Base-by-base conservation (phyloP, 2,113 vertebrate species). In the Neofelis nebulosa region DNA sequence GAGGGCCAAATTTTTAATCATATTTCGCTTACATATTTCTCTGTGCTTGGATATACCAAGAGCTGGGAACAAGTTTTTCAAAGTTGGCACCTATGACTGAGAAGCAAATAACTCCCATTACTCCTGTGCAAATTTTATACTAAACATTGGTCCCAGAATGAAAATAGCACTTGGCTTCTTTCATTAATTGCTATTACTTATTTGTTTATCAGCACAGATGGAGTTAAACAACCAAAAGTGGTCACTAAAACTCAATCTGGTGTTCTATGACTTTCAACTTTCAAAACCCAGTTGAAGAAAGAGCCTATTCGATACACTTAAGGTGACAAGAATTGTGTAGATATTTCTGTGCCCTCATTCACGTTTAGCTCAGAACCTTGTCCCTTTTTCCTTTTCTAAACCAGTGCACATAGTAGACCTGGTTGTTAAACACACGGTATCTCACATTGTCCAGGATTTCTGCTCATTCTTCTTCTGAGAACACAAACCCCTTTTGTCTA, bases 371-470 rank as follows among this genome's bases (percentile, higher is more conserved):
- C n/a, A 92, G 29, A 79, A 79, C 3, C 36, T 50, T 86, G 25
- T 81, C 63, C 27, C 10, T 52, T 90, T 21, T 48, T 55, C 6
- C 19, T 96, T 97, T 98, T 95, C 84, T 55, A 97, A 97, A 94
- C 13, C 76, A 89, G 65, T 95, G 80, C n/a, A 73, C 31, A 89
- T 9, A 74, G n/a, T 93, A 98, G 95, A 89, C n/a, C 50, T 96
- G 89, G 96, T 50, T 0, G 63, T 97, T 97, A 86, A 63, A 97
- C 93, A 98, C 85, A 97, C 55, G 78, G 94, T 88, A 82, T 50
- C 71, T 95, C 38, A 88, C 45, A 92, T 79, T 98, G 96, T 98
- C 82, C 95, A 86, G 95, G 97, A 98, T 97, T 97, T 98, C 94
- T 91, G 73, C 71, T 93, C 93, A 90, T 96, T 97, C 83, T 91